Evolutionary conservation across 2,888 invertebrate genomes (phyloP), one percentile per base, ranked within the genome.

Genomic region (Flabesymbios commensalis): DNA sequence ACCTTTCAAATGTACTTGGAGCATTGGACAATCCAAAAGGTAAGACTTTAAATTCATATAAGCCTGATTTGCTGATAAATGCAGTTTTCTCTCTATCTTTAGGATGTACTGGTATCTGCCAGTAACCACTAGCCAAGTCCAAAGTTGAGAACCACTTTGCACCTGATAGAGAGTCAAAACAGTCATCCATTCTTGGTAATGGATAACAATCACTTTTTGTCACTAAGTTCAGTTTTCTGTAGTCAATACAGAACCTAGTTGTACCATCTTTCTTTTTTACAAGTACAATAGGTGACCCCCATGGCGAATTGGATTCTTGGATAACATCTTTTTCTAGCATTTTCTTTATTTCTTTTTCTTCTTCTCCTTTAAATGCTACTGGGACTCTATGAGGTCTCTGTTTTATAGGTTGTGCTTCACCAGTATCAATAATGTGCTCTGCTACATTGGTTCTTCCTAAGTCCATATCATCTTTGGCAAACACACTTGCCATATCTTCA

Each of bases 101-200:
- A 5, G 36, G 19, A 7, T 29, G 19, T 3, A 64, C 22, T 14
- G 57, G 65, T 1, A 73, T 63, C 47, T 74, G 74, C 69, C 68
- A 72, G 55, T 72, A 72, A 7, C 70, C 70, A 14, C 51, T 45
- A 10, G 45, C 59, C 17, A 70, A 49, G 53, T 74, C 72, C 14
- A 72, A 52, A 2, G 57, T 57, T 17, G 49, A 57, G 43, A 71
- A 73, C 59, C 56, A 69, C 10, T 52, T n/a, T 2, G 64, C 57
- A 1, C 72, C 72, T 10, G 65, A 22, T n/a, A 72, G 48, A 10
- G 59, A 33, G 42, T 65, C 69, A 1, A 74, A 47, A 22, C 56
- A 51, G 3, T 57, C 54, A 2, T 58, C 57, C 14, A 69, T 58
- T 19, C 42, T 51, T 5, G 70, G 67, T 4, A 70, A 28, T 1